Evolutionary conservation across 2,888 invertebrate species (phyloP), one percentile per base, ranked within the genome.

Genomic region (Corythucha ciliata): DNA sequence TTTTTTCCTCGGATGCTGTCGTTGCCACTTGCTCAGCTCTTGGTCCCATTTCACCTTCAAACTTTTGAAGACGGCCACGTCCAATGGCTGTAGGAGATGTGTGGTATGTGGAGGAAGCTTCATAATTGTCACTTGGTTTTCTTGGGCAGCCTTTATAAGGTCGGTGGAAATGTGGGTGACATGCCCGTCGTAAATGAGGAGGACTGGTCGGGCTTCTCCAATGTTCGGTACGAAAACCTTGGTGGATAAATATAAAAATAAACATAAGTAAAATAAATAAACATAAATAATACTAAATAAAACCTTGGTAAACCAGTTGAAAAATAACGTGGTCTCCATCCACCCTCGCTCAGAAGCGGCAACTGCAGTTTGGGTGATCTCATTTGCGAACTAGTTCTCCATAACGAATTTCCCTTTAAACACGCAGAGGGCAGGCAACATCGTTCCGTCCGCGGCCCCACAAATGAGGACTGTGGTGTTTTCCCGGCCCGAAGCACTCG

Each of bases 401-500:
- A 66, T 67, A 20, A 63, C 53, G 58, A 63, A 58, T 59, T 65
- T 66, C n/a, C 64, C 59, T 47, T 64, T 64, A 55, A 60, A 63
- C 41, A 65, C 63, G 22, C 65, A 63, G 26, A 66, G 52, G 24
- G 65, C 65, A 27, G 62, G 63, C 14, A 56, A 58, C 56, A 65
- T 66, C 3, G 60, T 58, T 36, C 64, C 64, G 53, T 14, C 24
- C n/a, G 53, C 48, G 29, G 20, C 48, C 34, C 48, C 40, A 40
- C 21, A 24, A 21, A 48, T 27, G 18, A 65, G 57, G 36, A 66
- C 59, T 26, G 64, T 64, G 18, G 59, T 63, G 54, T 64, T 65
- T 44, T 64, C 61, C 59, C 59, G 62, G 36, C 64, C 63, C 12
- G 62, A 57, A 22, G 61, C 61, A 39, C 61, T 58, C 44, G 60